Conservation (phyloP, 2,113 vertebrate genomes). For the Aplodontia rufa region DNA sequence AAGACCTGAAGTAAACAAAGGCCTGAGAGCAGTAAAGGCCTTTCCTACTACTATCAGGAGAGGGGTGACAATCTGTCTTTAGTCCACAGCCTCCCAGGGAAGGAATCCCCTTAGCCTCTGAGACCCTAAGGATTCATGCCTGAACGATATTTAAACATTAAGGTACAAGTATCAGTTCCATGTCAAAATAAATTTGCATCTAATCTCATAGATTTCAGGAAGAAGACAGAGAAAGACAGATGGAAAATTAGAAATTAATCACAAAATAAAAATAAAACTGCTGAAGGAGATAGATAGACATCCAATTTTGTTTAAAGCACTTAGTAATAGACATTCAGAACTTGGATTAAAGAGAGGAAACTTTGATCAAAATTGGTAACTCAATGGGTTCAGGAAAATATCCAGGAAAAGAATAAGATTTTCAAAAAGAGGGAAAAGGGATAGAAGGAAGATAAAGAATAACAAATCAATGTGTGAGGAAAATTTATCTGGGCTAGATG, state of each 20-base stretch:
- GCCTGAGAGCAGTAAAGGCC: background rate
- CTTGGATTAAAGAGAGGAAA: slow-evolving; percentile 19
- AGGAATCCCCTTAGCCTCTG: background rate
- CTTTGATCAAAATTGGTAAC: slow-evolving; percentile 13
- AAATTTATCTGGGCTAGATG: background rate
- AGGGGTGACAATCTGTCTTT: background rate
- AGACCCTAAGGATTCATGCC: background rate
- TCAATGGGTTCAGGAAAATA: slow-evolving; percentile 36
- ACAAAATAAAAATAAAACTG: background rate
- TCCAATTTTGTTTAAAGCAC: background rate
- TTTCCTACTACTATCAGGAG: background rate
- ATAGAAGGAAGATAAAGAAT: background rate
- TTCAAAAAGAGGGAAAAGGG: background rate
- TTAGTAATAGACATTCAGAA: background rate
- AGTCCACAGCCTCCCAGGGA: background rate
- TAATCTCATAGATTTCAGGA: background rate
- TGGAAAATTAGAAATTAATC: background rate
- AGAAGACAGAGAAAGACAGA: background rate
- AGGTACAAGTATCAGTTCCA: background rate
- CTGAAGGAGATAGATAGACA: slow-evolving; percentile 30
- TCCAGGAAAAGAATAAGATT: background rate
- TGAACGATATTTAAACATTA: background rate
- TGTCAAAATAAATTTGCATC: background rate
- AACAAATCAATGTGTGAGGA: slow-evolving; percentile 8
- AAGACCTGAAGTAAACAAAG: background rate